phyloP scores from a whole-genome alignment of 2,797 vertebrate genomes.

The Pogoniulus pusillus region DNA sequence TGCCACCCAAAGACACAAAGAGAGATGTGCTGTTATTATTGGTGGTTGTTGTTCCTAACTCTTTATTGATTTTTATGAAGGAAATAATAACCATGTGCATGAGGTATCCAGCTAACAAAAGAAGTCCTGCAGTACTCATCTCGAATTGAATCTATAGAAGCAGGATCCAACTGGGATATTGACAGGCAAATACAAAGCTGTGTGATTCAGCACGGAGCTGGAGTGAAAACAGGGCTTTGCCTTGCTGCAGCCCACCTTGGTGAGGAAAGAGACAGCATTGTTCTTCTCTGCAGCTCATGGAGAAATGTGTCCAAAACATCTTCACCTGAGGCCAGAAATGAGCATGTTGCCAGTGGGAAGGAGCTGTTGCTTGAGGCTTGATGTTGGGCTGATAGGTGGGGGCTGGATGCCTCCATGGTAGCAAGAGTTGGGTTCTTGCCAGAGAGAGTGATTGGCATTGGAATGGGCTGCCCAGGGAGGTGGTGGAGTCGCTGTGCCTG shows the following conservation, averaged over 20 bases:
- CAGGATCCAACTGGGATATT: slow-evolving; percentile 56
- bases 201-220: neutral
- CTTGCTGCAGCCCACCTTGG: neutral
- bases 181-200: slow-evolving; percentile 55
- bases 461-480: too few relatives aligned
- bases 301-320: neutral
- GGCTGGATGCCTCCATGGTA: neutral
- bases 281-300: neutral
- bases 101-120: slow-evolving; percentile 64
- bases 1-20: slow-evolving; percentile 22
- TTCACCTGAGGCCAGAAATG: neutral
- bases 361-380: neutral
- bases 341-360: neutral
- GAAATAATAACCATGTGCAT: slow-evolving; percentile 57
- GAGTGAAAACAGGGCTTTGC: slow-evolving; percentile 18
- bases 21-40: slow-evolving; percentile 51
- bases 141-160: slow-evolving; percentile 47
- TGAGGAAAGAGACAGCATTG: neutral
- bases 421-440: neutral
- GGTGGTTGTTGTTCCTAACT: slow-evolving; percentile 57
- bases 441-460: too few relatives aligned
- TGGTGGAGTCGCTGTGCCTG: too few relatives aligned
- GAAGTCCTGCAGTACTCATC: slow-evolving; percentile 52
- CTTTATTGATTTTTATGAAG: slow-evolving; percentile 67
- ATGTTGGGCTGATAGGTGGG: neutral